Percentiles rank a stretch among this genome's conserved stretches.
These are phyloP conservation scores for Zaprionus ornatus DNA, from an alignment of 1,140 invertebrate species.

Conservation along the genomic window DNA sequence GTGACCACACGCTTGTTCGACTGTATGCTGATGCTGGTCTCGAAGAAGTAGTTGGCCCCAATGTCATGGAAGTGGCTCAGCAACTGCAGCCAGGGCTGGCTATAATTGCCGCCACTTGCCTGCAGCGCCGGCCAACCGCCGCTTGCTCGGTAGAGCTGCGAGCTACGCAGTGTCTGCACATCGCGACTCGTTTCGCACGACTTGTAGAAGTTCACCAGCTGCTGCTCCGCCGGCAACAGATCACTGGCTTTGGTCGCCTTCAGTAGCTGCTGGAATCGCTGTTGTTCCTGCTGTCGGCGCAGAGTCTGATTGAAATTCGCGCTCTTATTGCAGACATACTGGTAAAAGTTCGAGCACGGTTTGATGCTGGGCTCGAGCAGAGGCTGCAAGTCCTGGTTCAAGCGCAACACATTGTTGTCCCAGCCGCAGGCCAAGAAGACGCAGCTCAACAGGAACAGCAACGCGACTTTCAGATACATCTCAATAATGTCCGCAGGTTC, in stretches of 20 bases:
- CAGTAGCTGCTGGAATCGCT: conserved; percentile 67
- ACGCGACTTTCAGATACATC: conserved; percentile 25
- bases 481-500: background rate
- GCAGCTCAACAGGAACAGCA: conserved; percentile 14
- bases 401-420: conserved; percentile 64
- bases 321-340: conserved; percentile 67
- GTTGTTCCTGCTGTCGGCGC: conserved; percentile 46
- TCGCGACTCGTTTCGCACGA: conserved; percentile 63
- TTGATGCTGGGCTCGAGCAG: conserved; percentile 51
- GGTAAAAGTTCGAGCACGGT: conserved; percentile 75
- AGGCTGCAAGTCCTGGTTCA: conserved; percentile 67
- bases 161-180: conserved; percentile 50
- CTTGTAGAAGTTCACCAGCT: conserved; percentile 71
- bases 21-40: conserved; percentile 59
- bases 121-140: conserved; percentile 77
- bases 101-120: conserved; percentile 22
- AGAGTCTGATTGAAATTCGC: conserved; percentile 49
- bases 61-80: conserved; percentile 68
- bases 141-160: conserved; percentile 57
- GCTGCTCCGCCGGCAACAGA: conserved; percentile 66
- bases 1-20: conserved; percentile 68
- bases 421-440: conserved; percentile 14
- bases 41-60: conserved; percentile 70
- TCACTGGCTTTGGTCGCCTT: conserved; percentile 41
- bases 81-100: conserved; percentile 57